Conservation (phyloP, 2,113 vertebrate species). For the Corvus cornix region DNA sequence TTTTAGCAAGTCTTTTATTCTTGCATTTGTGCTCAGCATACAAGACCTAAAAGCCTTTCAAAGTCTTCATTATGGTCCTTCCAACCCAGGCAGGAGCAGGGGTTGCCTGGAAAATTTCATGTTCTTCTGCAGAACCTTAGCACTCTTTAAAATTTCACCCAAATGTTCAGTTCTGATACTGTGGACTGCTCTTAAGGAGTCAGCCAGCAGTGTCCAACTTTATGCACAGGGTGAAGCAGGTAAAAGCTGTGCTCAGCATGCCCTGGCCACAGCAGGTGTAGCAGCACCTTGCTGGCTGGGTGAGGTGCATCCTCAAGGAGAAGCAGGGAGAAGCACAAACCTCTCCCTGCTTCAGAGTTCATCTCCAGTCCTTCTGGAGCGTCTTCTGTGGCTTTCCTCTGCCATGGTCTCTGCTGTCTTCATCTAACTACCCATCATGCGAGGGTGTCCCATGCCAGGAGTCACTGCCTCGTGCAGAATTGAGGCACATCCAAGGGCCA, state of each 20-base stretch:
- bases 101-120: neutral
- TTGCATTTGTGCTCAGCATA: neutral
- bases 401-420: neutral
- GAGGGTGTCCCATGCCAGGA: rapidly evolving
- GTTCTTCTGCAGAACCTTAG: neutral
- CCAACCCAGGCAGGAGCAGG: neutral
- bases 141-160: neutral
- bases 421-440: neutral
- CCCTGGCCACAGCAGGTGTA: rapidly evolving
- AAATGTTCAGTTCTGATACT: neutral
- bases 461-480: neutral
- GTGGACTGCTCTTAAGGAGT: too few species aligned
- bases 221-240: neutral
- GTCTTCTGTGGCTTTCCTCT: neutral
- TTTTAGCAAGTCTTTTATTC: neutral
- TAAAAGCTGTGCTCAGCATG: neutral
- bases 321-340: neutral
- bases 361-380: neutral
- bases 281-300: neutral
- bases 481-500: neutral
- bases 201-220: neutral
- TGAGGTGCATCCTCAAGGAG: neutral
- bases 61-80: neutral
- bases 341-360: neutral
- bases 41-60: neutral